Percentiles rank a stretch among this genome's conserved stretches.
phyloP scores from a whole-genome alignment of 2,888 invertebrate genomes.

The Troides aeacus region DNA sequence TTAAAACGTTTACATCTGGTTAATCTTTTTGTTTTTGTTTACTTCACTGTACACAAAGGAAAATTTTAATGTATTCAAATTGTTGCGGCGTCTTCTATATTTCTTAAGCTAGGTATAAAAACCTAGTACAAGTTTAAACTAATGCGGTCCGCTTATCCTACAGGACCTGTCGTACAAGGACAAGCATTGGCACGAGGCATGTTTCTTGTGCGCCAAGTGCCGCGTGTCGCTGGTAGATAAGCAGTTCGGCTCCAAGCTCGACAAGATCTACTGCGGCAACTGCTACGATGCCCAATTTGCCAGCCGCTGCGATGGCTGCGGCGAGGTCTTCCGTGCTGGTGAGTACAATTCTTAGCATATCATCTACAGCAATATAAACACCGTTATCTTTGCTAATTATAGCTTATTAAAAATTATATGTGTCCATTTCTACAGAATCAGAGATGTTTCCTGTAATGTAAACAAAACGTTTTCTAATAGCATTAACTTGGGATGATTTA shows the following conservation, averaged over 20 bases:
- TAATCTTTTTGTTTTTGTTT: conserved; percentile 7
- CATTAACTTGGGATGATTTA: no score
- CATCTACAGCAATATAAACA: no score
- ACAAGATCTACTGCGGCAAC: conserved; percentile 99
- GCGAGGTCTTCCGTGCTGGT: conserved; percentile 99
- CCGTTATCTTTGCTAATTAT: no score
- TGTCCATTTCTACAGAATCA: no score
- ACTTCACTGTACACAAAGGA: not conserved
- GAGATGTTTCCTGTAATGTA: no score
- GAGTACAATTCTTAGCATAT: conserved; percentile 59
- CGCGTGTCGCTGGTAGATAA: conserved; percentile 98
- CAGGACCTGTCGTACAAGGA: conserved; percentile 99
- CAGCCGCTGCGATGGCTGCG: conserved; percentile 99
- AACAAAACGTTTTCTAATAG: no score
- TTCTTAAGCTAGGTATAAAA: no score
- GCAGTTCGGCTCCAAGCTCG: conserved; percentile 99
- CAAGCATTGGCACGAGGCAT: conserved; percentile 99
- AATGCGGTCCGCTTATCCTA: conserved; percentile 10
- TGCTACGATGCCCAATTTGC: conserved; percentile 99
- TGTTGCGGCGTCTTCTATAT: no score
- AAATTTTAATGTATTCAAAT: no score
- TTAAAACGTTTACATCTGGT: conserved; percentile 1
- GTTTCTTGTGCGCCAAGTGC: conserved; percentile 99
- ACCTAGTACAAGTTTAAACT: not conserved
- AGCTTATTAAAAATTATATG: no score